Conservation (phyloP, 2,113 vertebrate species). For the Philantomba maxwellii region DNA sequence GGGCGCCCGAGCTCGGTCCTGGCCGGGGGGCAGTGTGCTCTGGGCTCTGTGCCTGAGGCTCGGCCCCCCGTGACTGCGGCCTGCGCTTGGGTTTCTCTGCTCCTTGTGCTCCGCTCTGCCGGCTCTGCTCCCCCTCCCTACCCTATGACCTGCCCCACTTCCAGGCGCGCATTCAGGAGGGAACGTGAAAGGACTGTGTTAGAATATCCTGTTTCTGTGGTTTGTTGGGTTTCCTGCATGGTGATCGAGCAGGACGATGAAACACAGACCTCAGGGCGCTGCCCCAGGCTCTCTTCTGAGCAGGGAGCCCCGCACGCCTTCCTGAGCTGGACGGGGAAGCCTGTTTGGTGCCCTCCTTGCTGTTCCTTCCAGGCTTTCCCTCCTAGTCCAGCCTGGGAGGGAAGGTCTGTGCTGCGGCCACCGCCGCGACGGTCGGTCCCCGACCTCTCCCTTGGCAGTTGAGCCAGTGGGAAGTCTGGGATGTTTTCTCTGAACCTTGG, state of each 20-base stretch:
- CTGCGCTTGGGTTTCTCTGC: rapidly evolving
- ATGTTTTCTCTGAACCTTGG: not conserved
- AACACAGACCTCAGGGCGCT: not conserved
- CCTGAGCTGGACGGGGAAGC: not conserved
- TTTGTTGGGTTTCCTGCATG: not conserved
- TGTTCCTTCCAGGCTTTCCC: not conserved
- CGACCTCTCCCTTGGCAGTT: not conserved
- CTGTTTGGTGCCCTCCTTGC: not conserved
- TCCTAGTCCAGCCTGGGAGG: not conserved
- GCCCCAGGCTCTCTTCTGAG: not conserved
- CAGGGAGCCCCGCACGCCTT: not conserved
- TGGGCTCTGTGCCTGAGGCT: not conserved
- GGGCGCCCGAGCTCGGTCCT: not conserved
- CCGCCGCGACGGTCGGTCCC: not conserved
- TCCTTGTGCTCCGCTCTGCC: not conserved
- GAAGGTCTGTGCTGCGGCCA: not conserved
- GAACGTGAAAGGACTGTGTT: not conserved
- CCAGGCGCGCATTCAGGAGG: not conserved
- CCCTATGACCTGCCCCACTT: not conserved
- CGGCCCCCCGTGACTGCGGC: not conserved
- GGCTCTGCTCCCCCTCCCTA: not conserved
- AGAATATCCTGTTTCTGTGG: not conserved
- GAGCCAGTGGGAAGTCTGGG: constrained; percentile 52
- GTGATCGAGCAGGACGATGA: not conserved
- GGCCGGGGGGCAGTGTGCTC: not conserved